Base-by-base conservation (phyloP, 2,888 invertebrate genomes). In the Apamea sordens region DNA sequence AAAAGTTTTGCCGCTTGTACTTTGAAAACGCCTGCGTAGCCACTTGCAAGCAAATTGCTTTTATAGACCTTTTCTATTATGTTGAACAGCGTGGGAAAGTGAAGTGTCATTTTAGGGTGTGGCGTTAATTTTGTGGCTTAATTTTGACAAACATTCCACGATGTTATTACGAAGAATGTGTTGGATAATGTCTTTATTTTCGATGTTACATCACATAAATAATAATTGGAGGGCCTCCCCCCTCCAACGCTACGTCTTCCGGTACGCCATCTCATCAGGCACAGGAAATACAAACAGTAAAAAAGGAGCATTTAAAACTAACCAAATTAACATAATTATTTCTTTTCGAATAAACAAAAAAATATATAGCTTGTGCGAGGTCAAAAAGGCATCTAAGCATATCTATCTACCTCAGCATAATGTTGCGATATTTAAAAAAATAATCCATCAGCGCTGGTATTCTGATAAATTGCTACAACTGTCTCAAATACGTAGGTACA, bases 1-100 rank as follows among this genome's bases (percentile, higher is more conserved):
- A 11, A 15, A 5, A 13, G 73, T 83, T 85, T 77, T 36, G 36
- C 50, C 44, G 32, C 32, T 28, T 28, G 63, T 84, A 86, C 84
- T 61, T 64, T 53, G 59, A 72, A 84, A 83, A 84, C 47, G 71
- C 84, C 72, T 73, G 50, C 47, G 67, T 73, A 87, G 73, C 73
- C 85, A 81, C 82, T 88, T 64, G 79, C 76, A 78, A 77, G 79
- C 67, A 89, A 88, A 85, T 87, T 86, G 86, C 86, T 89, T 89
- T 87, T 77, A 83, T 84, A 89, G 82, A 81, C 83, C 81, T 61
- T 76, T 75, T 67, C 88, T 85, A 88, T 89, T 88, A 88, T 80
- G 64, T 80, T 83, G 75, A 89, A 86, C 73, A 71, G 69, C 73
- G 82, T 70, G 72, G 69, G 79, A 81, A 81, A 68, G 65, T 32